Conservation (phyloP, 2,113 vertebrate genomes). For the Suricata suricatta region DNA sequence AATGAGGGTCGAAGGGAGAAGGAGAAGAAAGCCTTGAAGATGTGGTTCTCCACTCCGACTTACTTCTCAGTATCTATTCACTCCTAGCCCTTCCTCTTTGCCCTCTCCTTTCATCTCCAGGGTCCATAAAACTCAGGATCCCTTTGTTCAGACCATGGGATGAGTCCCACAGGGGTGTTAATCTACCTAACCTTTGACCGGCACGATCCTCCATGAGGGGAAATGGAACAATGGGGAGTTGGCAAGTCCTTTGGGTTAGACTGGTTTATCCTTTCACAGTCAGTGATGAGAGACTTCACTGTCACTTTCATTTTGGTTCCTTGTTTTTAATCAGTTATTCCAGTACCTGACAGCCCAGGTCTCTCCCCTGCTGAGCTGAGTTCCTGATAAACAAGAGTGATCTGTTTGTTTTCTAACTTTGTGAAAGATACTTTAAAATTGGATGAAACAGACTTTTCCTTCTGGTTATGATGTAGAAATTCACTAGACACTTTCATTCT, state of each 20-base stretch:
- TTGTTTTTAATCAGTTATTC: neutral
- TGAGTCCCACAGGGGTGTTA: neutral
- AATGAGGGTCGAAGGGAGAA: neutral
- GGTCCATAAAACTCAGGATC: neutral
- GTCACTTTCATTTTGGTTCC: neutral
- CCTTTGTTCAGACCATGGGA: neutral
- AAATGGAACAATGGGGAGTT: neutral
- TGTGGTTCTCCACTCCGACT: neutral
- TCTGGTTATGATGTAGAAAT: neutral
- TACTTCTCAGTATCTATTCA: neutral
- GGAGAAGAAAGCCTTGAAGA: neutral
- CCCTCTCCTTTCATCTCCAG: neutral
- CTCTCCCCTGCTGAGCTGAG: neutral
- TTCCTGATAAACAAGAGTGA: neutral
- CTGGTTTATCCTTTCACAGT: neutral
- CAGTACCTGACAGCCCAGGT: neutral
- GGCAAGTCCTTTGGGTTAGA: neutral
- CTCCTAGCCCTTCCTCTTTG: neutral
- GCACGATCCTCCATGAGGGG: fast-evolving
- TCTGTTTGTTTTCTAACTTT: neutral
- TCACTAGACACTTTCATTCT: neutral
- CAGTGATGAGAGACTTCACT: neutral
- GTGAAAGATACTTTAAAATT: neutral
- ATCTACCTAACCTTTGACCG: neutral
- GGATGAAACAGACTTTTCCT: neutral